Evolutionary conservation across 2,113 vertebrate species (phyloP).

Genomic region (Dendropsophus ebraccatus): DNA sequence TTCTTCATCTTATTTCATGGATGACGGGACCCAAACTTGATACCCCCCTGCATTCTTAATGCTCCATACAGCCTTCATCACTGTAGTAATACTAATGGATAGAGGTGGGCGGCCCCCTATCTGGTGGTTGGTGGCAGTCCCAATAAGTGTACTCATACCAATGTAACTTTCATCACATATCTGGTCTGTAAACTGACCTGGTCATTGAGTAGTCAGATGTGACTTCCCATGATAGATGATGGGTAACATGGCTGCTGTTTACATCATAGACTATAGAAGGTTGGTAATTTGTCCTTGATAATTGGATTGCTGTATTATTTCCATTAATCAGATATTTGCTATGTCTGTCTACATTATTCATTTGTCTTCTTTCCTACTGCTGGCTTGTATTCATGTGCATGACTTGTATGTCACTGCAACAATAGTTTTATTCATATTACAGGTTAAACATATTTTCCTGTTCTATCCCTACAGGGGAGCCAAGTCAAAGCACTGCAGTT

Average conservation of each 20-base stretch:
- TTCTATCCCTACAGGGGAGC: constrained; percentile 76
- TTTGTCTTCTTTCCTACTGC: background rate
- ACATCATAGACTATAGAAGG: background rate
- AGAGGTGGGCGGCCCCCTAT: too few relatives aligned
- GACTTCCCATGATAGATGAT: background rate
- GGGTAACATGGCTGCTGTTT: background rate
- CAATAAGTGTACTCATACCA: too few relatives aligned
- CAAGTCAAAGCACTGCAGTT: constrained; percentile 94
- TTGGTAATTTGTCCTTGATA: background rate
- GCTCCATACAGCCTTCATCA: too few relatives aligned
- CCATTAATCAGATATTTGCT: background rate
- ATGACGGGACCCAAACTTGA: too few relatives aligned
- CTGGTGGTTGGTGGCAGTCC: too few relatives aligned
- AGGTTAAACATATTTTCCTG: background rate
- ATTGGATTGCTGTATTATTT: background rate
- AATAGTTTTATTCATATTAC: background rate
- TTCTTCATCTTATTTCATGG: too few relatives aligned
- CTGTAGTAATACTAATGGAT: too few relatives aligned
- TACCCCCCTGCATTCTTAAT: too few relatives aligned
- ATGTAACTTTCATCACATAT: too few relatives aligned
- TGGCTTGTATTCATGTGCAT: constrained; percentile 1
- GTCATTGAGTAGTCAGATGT: too few relatives aligned
- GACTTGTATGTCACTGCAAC: background rate
- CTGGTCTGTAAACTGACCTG: too few relatives aligned
- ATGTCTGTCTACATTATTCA: background rate